phyloP scores from a whole-genome alignment of 2,888 invertebrate species.

The Agrilus biguttatus region DNA sequence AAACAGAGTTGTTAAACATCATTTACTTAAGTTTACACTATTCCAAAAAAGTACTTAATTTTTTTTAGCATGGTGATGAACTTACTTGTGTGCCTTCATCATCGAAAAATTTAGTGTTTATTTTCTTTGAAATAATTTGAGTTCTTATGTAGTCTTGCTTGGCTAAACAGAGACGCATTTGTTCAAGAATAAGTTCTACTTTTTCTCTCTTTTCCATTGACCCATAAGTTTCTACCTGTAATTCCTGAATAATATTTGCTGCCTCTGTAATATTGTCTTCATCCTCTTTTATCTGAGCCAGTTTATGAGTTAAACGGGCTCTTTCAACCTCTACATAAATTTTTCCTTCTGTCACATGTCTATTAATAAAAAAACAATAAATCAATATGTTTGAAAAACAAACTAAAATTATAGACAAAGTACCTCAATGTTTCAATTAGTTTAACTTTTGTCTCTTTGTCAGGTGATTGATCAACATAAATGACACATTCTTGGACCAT shows the following conservation, averaged over 20 bases:
- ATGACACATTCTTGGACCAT: conserved; percentile 92
- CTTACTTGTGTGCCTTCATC: conserved; percentile 55
- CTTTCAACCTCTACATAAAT: conserved; percentile 99
- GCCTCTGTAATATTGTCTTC: conserved; percentile 79
- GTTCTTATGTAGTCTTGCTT: conserved; percentile 94
- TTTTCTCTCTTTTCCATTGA: conserved; percentile 98
- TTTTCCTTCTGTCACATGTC: conserved; percentile 89
- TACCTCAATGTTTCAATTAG: conserved; percentile 80
- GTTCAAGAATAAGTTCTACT: conserved; percentile 91
- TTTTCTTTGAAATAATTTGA: conserved; percentile 98
- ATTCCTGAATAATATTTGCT: conserved; percentile 85
- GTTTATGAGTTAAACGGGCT: conserved; percentile 82
- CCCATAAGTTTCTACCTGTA: conserved; percentile 95
- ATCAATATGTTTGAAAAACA: not conserved
- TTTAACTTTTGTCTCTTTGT: conserved; percentile 80
- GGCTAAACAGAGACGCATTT: conserved; percentile 92
- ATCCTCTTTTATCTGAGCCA: conserved; percentile 72
- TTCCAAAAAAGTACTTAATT: too few species aligned
- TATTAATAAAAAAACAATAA: conserved; percentile 6
- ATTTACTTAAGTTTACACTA: too few species aligned
- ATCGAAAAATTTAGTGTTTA: conserved; percentile 93
- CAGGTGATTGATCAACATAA: conserved; percentile 85
- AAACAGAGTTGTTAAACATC: not conserved
- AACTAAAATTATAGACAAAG: conserved; percentile 42
- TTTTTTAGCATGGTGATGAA: not conserved